Base-by-base conservation (phyloP, 2,888 invertebrate genomes). In the Melanotus villosus region DNA sequence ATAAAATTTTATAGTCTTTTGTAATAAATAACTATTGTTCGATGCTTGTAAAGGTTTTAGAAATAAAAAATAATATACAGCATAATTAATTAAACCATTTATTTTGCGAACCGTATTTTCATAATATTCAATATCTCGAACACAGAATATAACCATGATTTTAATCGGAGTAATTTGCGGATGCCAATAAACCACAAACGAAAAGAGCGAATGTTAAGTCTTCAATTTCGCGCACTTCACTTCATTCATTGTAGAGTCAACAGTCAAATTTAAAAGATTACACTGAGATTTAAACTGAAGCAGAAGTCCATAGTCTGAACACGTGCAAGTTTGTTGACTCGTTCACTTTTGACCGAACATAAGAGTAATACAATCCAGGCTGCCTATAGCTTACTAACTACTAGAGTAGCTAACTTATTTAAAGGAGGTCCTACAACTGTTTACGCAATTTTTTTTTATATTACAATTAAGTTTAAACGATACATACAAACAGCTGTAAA, bases 11-110 rank as follows among this genome's bases (percentile, higher is more conserved):
- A n/a, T n/a, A n/a, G n/a, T n/a, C n/a, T n/a, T n/a, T n/a, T n/a
- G n/a, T n/a, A n/a, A n/a, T n/a, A n/a, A n/a, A n/a, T n/a, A n/a
- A n/a, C n/a, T n/a, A n/a, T n/a, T n/a, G n/a, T n/a, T n/a, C n/a
- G n/a, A n/a, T n/a, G n/a, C n/a, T n/a, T n/a, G n/a, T n/a, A n/a
- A n/a, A n/a, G n/a, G n/a, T n/a, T n/a, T n/a, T n/a, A n/a, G n/a
- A n/a, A n/a, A n/a, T n/a, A n/a, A 26, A 26, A 26, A 26, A 7
- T 5, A 38, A 38, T 3, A 38, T 38, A 10, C n/a, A 38, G 38
- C 38, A 52, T 50, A 65, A 71, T 70, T 80, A 80, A 79, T 79
- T 80, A 81, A 81, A 81, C 79, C 81, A 81, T 81, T 80, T 80
- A 82, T 78, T 79, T 79, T 76, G 74, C 78, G 78, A 79, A 79